These are phyloP conservation scores for Syngnathus scovelli DNA, from an alignment of 2,113 vertebrate genomes.

Conservation along the genomic window DNA sequence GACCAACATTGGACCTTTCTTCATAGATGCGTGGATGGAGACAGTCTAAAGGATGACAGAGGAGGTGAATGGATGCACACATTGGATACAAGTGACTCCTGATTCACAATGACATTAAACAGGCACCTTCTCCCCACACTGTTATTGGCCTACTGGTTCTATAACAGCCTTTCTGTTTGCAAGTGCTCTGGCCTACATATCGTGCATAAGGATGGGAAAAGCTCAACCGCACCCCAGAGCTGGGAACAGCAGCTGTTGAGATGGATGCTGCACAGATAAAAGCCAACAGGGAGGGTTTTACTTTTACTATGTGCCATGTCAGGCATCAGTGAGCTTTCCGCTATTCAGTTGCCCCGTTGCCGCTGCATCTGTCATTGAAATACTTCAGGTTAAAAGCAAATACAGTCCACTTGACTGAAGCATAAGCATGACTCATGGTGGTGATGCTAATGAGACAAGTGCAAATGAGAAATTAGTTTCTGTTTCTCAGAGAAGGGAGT, in stretches of 20 bases:
- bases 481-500: conserved; percentile 13
- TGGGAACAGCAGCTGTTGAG: conserved; percentile 63
- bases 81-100: conserved; percentile 23
- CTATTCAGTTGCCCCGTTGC: conserved; percentile 3
- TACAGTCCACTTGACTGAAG: conserved; percentile 5
- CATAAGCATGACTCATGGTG: conserved; percentile 1
- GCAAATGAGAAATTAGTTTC: conserved; percentile 6
- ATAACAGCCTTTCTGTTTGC: conserved; percentile 52
- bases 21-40: conserved; percentile 9
- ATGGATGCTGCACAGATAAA: conserved; percentile 60
- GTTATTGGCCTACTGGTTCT: conserved; percentile 49
- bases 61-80: conserved; percentile 21
- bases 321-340: conserved; percentile 26
- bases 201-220: conserved; percentile 45
- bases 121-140: conserved; percentile 32
- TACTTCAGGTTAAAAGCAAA: conserved; percentile 15
- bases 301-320: conserved; percentile 42
- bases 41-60: conserved; percentile 14
- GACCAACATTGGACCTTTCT: conserved; percentile 42
- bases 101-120: conserved; percentile 45
- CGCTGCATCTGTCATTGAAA: conserved; percentile 28
- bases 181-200: conserved; percentile 63
- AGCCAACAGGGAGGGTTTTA: conserved; percentile 52
- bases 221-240: conserved; percentile 66
- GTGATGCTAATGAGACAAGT: conserved; percentile 1